A percentile compares a stretch with the other conserved stretches of the same genome.
Conservation (phyloP, 2,113 vertebrate genomes). For the Daboia siamensis region DNA sequence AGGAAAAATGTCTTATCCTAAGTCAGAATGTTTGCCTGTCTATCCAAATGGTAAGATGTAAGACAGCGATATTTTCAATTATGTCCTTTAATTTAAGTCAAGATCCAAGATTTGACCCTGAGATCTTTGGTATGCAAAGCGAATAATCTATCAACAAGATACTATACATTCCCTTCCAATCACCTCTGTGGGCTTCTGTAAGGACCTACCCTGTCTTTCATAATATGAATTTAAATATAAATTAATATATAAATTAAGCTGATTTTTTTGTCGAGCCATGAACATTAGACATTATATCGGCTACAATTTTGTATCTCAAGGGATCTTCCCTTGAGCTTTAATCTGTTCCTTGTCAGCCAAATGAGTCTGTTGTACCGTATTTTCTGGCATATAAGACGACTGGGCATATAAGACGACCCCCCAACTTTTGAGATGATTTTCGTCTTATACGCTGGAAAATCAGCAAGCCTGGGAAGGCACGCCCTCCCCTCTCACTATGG, state of each 20-base stretch:
- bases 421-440: too few species aligned
- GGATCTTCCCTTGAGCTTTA: neutral
- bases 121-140: neutral
- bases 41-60: neutral
- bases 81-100: neutral
- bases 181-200: neutral
- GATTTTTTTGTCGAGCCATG: neutral
- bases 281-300: neutral
- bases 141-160: neutral
- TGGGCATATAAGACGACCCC: too few species aligned
- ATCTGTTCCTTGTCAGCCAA: neutral
- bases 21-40: neutral
- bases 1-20: neutral
- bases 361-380: neutral
- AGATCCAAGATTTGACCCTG: neutral
- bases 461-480: too few species aligned
- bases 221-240: neutral
- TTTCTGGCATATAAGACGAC: too few species aligned
- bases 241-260: neutral
- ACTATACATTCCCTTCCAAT: neutral
- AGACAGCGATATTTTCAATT: neutral
- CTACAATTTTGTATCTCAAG: neutral
- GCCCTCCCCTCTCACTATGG: too few species aligned
- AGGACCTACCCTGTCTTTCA: neutral
- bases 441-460: too few species aligned